These are phyloP conservation scores for Drosophila novamexicana DNA, from an alignment of 1,140 invertebrate genomes.

Conservation along the genomic window DNA sequence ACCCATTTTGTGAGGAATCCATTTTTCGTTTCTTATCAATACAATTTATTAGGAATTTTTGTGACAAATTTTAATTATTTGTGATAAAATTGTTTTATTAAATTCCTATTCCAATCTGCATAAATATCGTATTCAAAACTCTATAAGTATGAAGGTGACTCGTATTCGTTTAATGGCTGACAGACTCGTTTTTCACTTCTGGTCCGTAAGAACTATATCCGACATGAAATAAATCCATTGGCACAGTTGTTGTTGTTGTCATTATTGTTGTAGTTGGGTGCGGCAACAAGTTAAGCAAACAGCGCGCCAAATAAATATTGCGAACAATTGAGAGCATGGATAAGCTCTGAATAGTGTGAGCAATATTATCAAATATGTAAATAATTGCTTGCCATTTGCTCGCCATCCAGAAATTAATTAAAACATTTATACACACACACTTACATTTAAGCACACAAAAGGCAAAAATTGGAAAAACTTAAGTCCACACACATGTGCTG, in stretches of 20 bases:
- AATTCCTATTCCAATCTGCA: no score
- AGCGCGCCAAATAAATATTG: constrained; percentile 30
- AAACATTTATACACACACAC: constrained; percentile 52
- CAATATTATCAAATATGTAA: constrained; percentile 69
- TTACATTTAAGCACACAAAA: not conserved
- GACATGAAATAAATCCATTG: constrained; percentile 28
- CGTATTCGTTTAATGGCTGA: constrained; percentile 5
- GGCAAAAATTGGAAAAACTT: constrained; percentile 20
- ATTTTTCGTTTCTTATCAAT: no score
- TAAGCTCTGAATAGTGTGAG: constrained; percentile 49
- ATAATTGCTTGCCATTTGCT: constrained; percentile 71
- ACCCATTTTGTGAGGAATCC: no score
- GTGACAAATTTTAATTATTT: no score
- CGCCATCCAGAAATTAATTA: constrained; percentile 66
- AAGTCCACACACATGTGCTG: constrained; percentile 40
- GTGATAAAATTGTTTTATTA: no score
- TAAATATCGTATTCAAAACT: no score
- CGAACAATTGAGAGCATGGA: constrained; percentile 51
- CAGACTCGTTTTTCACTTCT: constrained; percentile 5
- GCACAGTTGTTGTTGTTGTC: not conserved
- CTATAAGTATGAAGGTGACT: not conserved
- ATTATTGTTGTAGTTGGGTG: constrained; percentile 21
- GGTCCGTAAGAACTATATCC: constrained; percentile 15
- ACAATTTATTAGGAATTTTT: no score
- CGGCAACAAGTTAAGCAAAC: constrained; percentile 24